A percentile compares a stretch with the other conserved stretches of the same genome.
Conservation (phyloP, 2,888 invertebrate genomes). For the Aproaerema taeniolella region DNA sequence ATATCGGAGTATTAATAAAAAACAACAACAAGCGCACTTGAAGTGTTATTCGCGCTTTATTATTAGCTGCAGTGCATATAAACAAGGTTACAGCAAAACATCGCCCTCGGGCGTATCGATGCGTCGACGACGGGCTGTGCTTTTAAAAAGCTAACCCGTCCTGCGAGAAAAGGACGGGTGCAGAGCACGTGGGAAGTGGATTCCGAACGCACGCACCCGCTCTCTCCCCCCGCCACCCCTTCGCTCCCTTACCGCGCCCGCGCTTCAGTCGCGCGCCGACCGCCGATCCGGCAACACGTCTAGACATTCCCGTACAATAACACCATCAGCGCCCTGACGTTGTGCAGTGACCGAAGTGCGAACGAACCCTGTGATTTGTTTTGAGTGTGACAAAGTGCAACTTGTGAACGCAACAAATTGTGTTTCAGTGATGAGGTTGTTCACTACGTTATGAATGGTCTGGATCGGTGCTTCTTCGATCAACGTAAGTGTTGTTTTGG, state of each 20-base stretch:
- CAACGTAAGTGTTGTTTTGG: slow-evolving; percentile 71
- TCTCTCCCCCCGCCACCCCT: slow-evolving; percentile 30
- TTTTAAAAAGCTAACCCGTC: slow-evolving; percentile 75
- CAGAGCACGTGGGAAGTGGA: slow-evolving; percentile 74
- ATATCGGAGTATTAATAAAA: slow-evolving; percentile 42
- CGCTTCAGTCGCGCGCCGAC: slow-evolving; percentile 74
- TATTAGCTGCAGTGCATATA: slow-evolving; percentile 72
- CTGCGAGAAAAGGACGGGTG: slow-evolving; percentile 67
- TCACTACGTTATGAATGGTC: slow-evolving; percentile 73
- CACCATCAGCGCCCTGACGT: slow-evolving; percentile 53
- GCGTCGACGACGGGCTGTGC: slow-evolving; percentile 61
- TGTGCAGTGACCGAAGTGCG: slow-evolving; percentile 64
- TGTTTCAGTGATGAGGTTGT: slow-evolving; percentile 71
- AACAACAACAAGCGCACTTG: slow-evolving; percentile 48
- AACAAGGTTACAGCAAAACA: slow-evolving; percentile 68
- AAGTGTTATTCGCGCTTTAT: slow-evolving; percentile 65
- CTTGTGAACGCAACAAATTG: slow-evolving; percentile 59
- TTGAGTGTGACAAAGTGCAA: slow-evolving; percentile 61
- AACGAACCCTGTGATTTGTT: slow-evolving; percentile 70
- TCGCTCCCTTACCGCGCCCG: slow-evolving; percentile 49
- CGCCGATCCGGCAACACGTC: slow-evolving; percentile 57
- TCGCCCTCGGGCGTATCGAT: slow-evolving; percentile 67
- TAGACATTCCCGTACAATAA: slow-evolving; percentile 30
- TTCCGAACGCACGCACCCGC: slow-evolving; percentile 75
- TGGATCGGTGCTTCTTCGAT: slow-evolving; percentile 77